Conservation (phyloP, 2,113 vertebrate species). For the Sapajus apella region DNA sequence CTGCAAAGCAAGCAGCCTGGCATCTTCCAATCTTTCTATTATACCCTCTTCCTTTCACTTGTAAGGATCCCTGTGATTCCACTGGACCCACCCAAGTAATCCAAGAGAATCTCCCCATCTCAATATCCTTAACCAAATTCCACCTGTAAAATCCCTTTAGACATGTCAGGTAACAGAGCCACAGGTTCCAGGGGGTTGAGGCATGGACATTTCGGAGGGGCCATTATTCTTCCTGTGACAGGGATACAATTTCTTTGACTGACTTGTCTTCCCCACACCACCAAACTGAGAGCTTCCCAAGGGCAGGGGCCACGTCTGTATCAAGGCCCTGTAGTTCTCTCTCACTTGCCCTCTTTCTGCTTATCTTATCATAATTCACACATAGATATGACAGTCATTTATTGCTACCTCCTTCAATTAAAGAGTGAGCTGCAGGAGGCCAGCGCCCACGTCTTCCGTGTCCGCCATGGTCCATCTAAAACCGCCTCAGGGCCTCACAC, state of each 20-base stretch:
- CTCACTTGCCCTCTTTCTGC: not conserved
- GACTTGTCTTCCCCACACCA: not conserved
- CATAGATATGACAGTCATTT: not conserved
- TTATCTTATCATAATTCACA: not conserved
- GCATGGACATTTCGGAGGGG: not conserved
- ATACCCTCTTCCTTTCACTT: not conserved
- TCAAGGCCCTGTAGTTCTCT: not conserved
- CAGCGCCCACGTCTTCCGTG: rapidly evolving
- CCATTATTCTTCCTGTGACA: not conserved
- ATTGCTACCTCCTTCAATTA: not conserved
- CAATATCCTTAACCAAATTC: not conserved
- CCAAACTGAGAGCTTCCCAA: not conserved
- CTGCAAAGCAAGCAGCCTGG: not conserved
- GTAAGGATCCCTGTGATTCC: not conserved
- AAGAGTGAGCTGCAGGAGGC: not conserved
- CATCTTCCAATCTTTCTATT: not conserved
- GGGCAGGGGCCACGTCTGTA: not conserved
- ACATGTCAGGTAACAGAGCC: not conserved
- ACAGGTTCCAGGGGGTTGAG: not conserved
- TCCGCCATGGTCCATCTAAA: no score
- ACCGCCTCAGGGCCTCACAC: no score
- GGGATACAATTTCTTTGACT: not conserved
- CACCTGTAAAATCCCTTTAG: not conserved
- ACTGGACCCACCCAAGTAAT: not conserved
- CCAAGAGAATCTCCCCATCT: not conserved